Evolutionary conservation across 1,140 invertebrate species (phyloP).

Genomic region (Chlorops oryzae): DNA sequence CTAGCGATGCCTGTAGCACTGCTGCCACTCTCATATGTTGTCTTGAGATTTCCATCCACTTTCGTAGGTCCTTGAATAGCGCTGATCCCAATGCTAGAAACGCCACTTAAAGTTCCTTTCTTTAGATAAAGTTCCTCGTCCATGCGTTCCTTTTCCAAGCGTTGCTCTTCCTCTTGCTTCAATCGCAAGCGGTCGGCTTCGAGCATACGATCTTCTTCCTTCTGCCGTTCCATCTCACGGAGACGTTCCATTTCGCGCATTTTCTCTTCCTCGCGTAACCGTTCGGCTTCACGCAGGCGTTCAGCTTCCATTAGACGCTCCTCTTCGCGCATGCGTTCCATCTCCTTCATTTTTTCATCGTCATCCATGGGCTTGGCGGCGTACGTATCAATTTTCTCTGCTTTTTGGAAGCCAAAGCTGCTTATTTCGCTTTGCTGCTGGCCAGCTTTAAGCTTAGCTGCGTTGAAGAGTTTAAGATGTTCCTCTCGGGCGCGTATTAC

Average conservation of each 20-base stretch:
- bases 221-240: constrained; percentile 23
- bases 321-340: neutral
- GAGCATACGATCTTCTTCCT: constrained; percentile 23
- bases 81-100: no score
- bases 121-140: no score
- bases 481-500: constrained; percentile 33
- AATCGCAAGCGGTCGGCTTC: constrained; percentile 24
- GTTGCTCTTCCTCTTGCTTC: constrained; percentile 24
- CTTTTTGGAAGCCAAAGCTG: neutral
- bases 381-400: neutral
- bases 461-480: constrained; percentile 28
- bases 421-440: neutral
- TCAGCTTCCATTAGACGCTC: constrained; percentile 15
- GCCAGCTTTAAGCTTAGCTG: constrained; percentile 17
- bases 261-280: constrained; percentile 23
- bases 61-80: no score
- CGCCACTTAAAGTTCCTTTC: no score
- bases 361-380: neutral
- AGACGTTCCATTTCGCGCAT: constrained; percentile 20
- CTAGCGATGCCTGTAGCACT: no score
- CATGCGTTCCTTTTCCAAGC: constrained; percentile 20
- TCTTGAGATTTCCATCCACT: no score
- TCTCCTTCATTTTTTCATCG: neutral
- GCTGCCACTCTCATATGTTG: no score
- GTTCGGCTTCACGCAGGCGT: constrained; percentile 21